Evolutionary conservation across 1,140 invertebrate species (phyloP), one percentile per base, ranked within the genome.

Genomic region (Cyphomyrmex costatus): DNA sequence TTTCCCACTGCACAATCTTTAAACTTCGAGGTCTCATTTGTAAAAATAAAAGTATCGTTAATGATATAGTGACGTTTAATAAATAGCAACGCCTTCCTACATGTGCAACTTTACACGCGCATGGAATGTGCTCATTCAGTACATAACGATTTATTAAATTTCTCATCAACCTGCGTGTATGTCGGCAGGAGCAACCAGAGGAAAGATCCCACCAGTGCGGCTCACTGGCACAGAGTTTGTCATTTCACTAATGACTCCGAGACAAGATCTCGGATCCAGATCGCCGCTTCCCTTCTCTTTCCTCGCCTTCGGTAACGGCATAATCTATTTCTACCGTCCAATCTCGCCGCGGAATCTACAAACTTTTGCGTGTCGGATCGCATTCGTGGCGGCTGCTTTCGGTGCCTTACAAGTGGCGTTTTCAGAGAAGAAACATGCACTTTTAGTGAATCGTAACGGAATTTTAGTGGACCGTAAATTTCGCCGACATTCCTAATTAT

Each of bases 181-280:
- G n/a, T 46, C 79, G 65, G 70, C 51, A 24, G 46, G 24, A 8
- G 14, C 16, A 53, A 30, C 51, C 42, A 49, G 65, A 74, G 36
- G 27, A 46, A 51, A 33, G 27, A 33, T 71, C 53, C 53, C 60
- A 33, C 53, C 30, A 63, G 65, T 21, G 56, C 60, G 65, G 53
- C 68, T 19, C 68, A 24, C 88, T 78, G 85, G 84, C 85, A 42
- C 36, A 90, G 83, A 89, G 87, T 92, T 92, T 91, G 88, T 93
- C 92, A 73, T 92, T 90, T 85, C 80, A 87, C 91, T 93, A 93
- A 93, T 93, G 92, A 93, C 89, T 91, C 42, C 3, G 60, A 89
- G 92, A 92, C 91, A 93, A 93, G 89, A 93, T 93, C 92, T 92
- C 30, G 63, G 42, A 89, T 86, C 51, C 77, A 65, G 71, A 89